Conservation (phyloP, 2,888 invertebrate species). For the Amitus sp. region DNA sequence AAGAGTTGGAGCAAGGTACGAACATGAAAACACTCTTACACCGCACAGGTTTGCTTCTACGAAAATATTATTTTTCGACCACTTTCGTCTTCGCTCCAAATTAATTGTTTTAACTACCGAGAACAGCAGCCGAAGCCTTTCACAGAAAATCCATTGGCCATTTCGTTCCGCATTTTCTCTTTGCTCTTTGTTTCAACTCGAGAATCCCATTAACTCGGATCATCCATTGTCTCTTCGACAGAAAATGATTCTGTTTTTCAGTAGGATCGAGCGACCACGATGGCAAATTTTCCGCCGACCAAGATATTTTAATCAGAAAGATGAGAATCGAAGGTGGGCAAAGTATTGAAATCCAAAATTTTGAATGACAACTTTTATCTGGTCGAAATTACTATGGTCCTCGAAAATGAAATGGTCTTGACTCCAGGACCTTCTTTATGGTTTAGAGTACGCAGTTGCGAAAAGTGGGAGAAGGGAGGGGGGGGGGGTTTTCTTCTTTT, state of each 20-base stretch:
- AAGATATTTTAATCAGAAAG: not conserved
- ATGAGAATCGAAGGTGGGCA: constrained; percentile 9
- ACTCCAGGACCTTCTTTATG: too few species aligned
- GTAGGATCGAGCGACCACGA: constrained; percentile 9
- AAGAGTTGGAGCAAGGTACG: not conserved
- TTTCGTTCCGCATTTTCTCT: too few species aligned
- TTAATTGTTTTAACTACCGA: not conserved
- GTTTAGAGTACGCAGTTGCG: too few species aligned
- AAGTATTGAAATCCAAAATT: constrained; percentile 18
- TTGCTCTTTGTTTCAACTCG: not conserved
- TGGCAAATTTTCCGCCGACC: constrained; percentile 3
- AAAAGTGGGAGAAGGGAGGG: constrained; percentile 40
- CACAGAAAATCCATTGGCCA: too few species aligned
- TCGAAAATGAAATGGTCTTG: constrained; percentile 12
- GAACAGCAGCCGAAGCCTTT: not conserved
- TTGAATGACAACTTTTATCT: constrained; percentile 15
- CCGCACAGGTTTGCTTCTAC: not conserved
- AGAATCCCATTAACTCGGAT: not conserved
- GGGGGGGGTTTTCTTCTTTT: constrained; percentile 41
- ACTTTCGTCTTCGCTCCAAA: not conserved
- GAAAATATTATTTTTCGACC: not conserved
- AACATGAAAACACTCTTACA: not conserved
- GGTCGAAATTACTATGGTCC: constrained; percentile 17
- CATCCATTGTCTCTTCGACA: constrained; percentile 1
- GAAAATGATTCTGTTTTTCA: constrained; percentile 5